A percentile compares a stretch with the other conserved stretches of the same genome.
Conservation (phyloP, 2,888 invertebrate species). For the Ceriagrion tenellum region DNA sequence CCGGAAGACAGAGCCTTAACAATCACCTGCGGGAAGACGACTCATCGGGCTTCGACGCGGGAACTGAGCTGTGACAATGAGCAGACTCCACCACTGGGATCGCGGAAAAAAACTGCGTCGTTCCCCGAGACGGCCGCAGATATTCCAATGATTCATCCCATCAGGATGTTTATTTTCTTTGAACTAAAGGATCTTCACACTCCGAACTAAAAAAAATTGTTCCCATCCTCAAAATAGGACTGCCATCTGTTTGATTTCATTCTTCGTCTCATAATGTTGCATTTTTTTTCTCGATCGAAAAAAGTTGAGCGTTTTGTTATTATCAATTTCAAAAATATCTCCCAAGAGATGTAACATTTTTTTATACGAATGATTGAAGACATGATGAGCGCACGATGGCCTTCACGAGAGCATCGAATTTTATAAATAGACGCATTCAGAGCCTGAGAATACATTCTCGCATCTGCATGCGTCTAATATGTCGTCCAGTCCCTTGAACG, state of each 20-base stretch:
- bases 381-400: not conserved
- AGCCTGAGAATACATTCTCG: not conserved
- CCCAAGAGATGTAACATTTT: not conserved
- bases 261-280: not conserved
- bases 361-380: not conserved
- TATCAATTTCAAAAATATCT: not conserved
- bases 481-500: not conserved
- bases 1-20: not conserved
- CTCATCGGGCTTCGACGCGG: not conserved
- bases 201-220: not conserved
- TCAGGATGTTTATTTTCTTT: not conserved
- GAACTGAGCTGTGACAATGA: not conserved
- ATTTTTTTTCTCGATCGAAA: not conserved
- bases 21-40: not conserved
- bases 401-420: not conserved
- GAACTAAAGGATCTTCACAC: not conserved
- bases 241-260: conserved; percentile 18
- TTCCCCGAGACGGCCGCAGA: not conserved
- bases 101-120: not conserved
- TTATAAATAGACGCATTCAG: not conserved
- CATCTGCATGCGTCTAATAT: not conserved
- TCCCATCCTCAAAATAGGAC: not conserved
- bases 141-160: not conserved
- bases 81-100: not conserved
- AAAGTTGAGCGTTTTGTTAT: not conserved